Evolutionary conservation across 2,888 invertebrate genomes (phyloP).

Genomic region (Pardosa pseudoannulata): DNA sequence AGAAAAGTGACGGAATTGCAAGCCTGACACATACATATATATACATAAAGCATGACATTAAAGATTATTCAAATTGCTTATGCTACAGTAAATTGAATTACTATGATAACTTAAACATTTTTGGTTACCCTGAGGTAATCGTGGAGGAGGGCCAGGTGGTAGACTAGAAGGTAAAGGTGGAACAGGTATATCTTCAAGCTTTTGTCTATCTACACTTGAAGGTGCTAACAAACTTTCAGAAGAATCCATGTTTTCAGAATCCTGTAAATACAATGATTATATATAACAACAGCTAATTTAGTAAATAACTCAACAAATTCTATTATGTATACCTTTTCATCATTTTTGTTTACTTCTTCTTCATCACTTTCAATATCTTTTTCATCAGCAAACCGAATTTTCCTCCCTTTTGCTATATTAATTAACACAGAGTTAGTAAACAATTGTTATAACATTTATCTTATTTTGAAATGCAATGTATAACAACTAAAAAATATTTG

Average conservation of each 20-base stretch:
- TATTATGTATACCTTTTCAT: conserved; percentile 75
- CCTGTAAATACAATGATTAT: neutral
- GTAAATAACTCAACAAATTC: too few relatives aligned
- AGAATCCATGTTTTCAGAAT: conserved; percentile 21
- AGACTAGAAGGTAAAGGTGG: conserved; percentile 59
- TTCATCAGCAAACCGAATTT: conserved; percentile 83
- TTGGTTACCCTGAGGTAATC: conserved; percentile 79
- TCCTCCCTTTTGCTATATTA: conserved; percentile 76
- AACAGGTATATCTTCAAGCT: conserved; percentile 74
- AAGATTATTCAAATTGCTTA: too few relatives aligned
- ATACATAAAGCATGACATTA: too few relatives aligned
- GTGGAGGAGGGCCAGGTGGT: conserved; percentile 79
- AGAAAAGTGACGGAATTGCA: too few relatives aligned
- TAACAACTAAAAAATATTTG: too few relatives aligned
- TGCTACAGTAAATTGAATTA: too few relatives aligned
- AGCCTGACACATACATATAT: too few relatives aligned
- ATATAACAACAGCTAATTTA: neutral
- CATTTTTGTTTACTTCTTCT: conserved; percentile 77
- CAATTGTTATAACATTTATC: too few relatives aligned
- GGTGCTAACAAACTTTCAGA: neutral
- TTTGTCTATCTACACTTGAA: conserved; percentile 74
- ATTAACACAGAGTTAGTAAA: neutral
- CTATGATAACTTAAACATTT: too few relatives aligned
- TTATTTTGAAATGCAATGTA: too few relatives aligned
- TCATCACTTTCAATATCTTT: conserved; percentile 79